These are phyloP conservation scores for Macroglossus sobrinus DNA, from an alignment of 2,113 vertebrate genomes.

Conservation along the genomic window DNA sequence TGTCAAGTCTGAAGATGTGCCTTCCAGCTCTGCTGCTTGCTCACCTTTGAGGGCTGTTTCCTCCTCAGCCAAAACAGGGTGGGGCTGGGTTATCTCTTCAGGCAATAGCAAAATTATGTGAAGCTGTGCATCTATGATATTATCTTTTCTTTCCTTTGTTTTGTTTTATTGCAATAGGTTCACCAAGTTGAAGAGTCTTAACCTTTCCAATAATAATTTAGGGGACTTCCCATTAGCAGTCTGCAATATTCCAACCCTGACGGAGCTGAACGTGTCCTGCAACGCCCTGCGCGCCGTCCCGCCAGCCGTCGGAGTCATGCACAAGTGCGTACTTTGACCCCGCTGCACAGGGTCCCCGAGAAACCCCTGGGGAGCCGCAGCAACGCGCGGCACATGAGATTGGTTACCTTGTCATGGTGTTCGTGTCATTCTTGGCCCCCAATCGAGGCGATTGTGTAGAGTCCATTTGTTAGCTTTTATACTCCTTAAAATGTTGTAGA, in stretches of 20 bases:
- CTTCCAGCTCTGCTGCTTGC: neutral
- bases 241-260: constrained; percentile 92
- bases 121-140: neutral
- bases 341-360: rapidly evolving
- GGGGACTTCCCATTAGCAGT: constrained; percentile 92
- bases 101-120: neutral
- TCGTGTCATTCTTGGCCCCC: neutral
- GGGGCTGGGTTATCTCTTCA: neutral
- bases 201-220: constrained; percentile 97
- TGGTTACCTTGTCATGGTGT: neutral
- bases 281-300: constrained; percentile 91
- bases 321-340: constrained; percentile 86
- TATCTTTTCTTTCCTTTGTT: constrained; percentile 12
- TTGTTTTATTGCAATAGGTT: constrained; percentile 84
- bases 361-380: rapidly evolving
- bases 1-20: neutral
- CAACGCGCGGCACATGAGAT: neutral
- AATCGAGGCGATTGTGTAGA: neutral
- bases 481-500: neutral
- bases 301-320: constrained; percentile 89
- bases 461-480: neutral
- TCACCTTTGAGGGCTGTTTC: neutral
- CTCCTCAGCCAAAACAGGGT: too few relatives aligned
- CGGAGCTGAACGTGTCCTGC: constrained; percentile 96
- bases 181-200: constrained; percentile 96